phyloP scores from a whole-genome alignment of 2,113 vertebrate species.

The Nannospalax galili region DNA sequence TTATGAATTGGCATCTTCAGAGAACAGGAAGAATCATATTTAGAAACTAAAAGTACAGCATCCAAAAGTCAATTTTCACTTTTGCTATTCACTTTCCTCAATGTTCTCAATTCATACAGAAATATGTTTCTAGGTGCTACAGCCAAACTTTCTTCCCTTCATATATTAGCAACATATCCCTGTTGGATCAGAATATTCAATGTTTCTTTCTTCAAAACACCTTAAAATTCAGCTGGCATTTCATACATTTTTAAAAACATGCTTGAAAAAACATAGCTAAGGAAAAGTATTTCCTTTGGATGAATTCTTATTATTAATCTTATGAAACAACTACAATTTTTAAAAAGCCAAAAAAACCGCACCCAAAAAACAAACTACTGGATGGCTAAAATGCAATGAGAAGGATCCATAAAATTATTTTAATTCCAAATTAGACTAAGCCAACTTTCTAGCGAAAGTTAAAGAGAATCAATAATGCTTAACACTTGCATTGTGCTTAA shows the following conservation, averaged over 20 bases:
- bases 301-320: constrained; percentile 58
- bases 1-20: constrained; percentile 52
- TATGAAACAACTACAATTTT: constrained; percentile 31
- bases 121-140: constrained; percentile 25
- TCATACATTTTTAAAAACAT: constrained; percentile 37
- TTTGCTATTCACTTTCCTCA: constrained; percentile 36
- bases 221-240: constrained; percentile 58
- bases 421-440: constrained; percentile 31
- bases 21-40: constrained; percentile 5
- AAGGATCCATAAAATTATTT: background rate
- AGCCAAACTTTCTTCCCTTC: constrained; percentile 8
- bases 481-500: background rate
- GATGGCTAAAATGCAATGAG: background rate
- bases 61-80: constrained; percentile 52
- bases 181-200: constrained; percentile 46
- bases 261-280: constrained; percentile 47
- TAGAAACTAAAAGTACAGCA: constrained; percentile 52
- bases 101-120: constrained; percentile 23
- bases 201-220: constrained; percentile 52
- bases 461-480: background rate
- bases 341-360: constrained; percentile 8
- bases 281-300: constrained; percentile 14
- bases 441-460: constrained; percentile 26
- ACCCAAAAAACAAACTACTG: no score
- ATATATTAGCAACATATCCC: constrained; percentile 55